Evolutionary conservation across 2,888 invertebrate species (phyloP).

Genomic region (Drosophila neotestacea): DNA sequence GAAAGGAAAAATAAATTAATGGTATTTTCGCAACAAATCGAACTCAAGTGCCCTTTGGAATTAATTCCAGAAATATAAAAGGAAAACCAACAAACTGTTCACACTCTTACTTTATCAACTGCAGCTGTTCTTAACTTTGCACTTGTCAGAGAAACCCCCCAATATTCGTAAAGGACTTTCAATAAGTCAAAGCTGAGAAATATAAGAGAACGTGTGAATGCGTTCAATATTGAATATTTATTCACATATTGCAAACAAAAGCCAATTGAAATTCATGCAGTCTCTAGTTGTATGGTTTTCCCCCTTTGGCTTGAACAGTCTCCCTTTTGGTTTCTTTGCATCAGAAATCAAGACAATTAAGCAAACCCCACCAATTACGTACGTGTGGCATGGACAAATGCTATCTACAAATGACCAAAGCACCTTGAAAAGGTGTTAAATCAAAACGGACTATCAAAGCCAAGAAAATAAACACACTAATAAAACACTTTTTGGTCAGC

Average conservation of each 20-base stretch:
- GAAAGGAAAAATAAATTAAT: slow-evolving; percentile 56
- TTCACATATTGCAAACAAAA: neutral
- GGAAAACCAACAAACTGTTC: slow-evolving; percentile 38
- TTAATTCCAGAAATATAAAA: slow-evolving; percentile 18
- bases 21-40: slow-evolving; percentile 32
- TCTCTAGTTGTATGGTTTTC: neutral
- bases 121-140: slow-evolving; percentile 11
- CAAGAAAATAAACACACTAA: slow-evolving; percentile 63
- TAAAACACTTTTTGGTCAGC: slow-evolving; percentile 58
- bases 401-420: slow-evolving; percentile 20
- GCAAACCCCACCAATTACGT: slow-evolving; percentile 5
- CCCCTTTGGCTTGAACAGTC: neutral
- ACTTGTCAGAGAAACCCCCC: neutral
- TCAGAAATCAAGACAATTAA: slow-evolving; percentile 54
- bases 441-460: slow-evolving; percentile 57
- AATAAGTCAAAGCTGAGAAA: neutral
- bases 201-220: neutral
- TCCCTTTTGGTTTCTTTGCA: slow-evolving; percentile 18
- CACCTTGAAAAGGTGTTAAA: slow-evolving; percentile 67
- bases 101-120: slow-evolving; percentile 16
- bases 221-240: slow-evolving; percentile 1
- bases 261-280: neutral
- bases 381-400: slow-evolving; percentile 1
- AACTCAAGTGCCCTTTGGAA: slow-evolving; percentile 30
- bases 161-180: neutral